Conservation (phyloP, 92 coral and sea anemone species). For the Ricordea florida region DNA sequence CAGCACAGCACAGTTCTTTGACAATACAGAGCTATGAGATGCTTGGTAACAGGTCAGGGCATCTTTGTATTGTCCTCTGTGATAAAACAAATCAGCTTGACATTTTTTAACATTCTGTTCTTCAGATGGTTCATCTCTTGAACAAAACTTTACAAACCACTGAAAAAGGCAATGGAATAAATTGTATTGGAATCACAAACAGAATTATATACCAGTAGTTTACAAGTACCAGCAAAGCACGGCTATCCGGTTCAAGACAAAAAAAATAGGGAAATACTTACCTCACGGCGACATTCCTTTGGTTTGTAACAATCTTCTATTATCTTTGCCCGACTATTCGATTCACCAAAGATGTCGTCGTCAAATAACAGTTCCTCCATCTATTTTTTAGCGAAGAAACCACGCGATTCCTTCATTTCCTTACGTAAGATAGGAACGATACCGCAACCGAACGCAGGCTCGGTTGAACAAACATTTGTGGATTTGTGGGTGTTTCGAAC, state of each 20-base stretch:
- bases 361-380: slow-evolving; percentile 69
- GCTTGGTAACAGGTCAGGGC: slow-evolving; percentile 44
- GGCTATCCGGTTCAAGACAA: neutral
- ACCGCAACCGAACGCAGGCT: slow-evolving; percentile 35
- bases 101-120: slow-evolving; percentile 56
- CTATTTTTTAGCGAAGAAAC: neutral
- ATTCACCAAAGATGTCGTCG: slow-evolving; percentile 68
- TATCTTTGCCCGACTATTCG: neutral
- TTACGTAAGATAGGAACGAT: neutral
- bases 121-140: slow-evolving; percentile 28
- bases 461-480: neutral
- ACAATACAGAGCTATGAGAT: slow-evolving; percentile 1
- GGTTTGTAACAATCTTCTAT: slow-evolving; percentile 41
- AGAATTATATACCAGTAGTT: neutral
- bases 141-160: slow-evolving; percentile 51
- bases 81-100: slow-evolving; percentile 71
- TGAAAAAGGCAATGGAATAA: neutral
- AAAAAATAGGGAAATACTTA: slow-evolving; percentile 2
- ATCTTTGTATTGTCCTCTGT: slow-evolving; percentile 16
- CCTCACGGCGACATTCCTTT: slow-evolving; percentile 57
- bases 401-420: neutral
- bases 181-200: neutral
- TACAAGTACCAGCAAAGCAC: neutral
- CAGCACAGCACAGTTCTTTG: slow-evolving; percentile 38
- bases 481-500: neutral